Evolutionary conservation across 92 coral and sea anemone genomes (phyloP).

Genomic region (Hydrozoanthus gracilis): DNA sequence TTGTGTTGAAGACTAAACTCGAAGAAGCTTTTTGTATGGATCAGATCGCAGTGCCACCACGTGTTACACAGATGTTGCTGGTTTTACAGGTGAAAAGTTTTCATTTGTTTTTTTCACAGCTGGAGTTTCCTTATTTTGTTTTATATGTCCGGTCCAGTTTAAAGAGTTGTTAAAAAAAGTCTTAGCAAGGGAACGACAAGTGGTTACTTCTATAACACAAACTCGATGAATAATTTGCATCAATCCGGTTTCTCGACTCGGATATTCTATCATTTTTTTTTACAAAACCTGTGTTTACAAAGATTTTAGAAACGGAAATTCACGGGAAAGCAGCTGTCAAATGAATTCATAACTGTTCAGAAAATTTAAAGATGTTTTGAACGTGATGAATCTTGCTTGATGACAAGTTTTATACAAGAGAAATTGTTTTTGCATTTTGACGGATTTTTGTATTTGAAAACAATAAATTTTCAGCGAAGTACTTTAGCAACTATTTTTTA

Average conservation of each 20-base stretch:
- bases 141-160: not conserved
- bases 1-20: slow-evolving; percentile 92
- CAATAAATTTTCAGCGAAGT: not conserved
- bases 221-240: not conserved
- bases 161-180: not conserved
- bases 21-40: slow-evolving; percentile 94
- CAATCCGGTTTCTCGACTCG: not conserved
- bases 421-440: not conserved
- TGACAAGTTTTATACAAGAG: not conserved
- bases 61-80: slow-evolving; percentile 89
- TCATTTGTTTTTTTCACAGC: slow-evolving; percentile 20
- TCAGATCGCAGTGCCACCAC: slow-evolving; percentile 70
- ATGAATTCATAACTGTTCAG: not conserved
- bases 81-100: slow-evolving; percentile 86
- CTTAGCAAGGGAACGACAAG: not conserved
- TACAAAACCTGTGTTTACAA: not conserved
- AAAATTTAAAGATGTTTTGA: not conserved
- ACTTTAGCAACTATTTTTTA: no score
- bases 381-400: not conserved
- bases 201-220: not conserved
- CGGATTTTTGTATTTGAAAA: not conserved
- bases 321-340: not conserved
- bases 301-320: not conserved
- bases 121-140: not conserved
- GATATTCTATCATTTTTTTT: not conserved